Conservation (phyloP, 35 echinoderm and acorn worm genomes). For the Apostichopus parvimensis region DNA sequence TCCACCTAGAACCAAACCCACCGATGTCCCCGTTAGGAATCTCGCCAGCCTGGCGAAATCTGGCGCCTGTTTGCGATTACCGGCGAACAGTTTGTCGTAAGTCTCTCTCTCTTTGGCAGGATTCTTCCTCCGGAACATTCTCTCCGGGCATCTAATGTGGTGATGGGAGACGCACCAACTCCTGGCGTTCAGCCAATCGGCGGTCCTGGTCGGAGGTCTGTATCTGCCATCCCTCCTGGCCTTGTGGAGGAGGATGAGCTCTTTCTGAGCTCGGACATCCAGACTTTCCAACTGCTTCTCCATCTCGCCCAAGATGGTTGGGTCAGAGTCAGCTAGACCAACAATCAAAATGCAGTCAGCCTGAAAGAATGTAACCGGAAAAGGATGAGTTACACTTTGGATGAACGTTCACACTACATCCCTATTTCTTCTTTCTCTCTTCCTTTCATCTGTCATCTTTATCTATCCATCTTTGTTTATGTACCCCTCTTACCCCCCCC, state of each 20-base stretch:
- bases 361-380: conserved; percentile 34
- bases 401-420: too few species aligned
- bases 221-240: conserved; percentile 77
- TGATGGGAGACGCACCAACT: conserved; percentile 96
- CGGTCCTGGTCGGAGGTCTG: conserved; percentile 76
- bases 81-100: conserved; percentile 83
- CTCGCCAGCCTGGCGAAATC: conserved; percentile 91
- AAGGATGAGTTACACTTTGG: too few species aligned
- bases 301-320: conserved; percentile 74
- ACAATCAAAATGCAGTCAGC: conserved; percentile 98
- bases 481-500: too few species aligned
- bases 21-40: conserved; percentile 91
- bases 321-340: conserved; percentile 81
- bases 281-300: conserved; percentile 84
- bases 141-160: conserved; percentile 91
- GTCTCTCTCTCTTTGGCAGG: conserved; percentile 84
- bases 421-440: too few species aligned
- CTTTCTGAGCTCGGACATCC: conserved; percentile 94
- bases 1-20: conserved; percentile 83
- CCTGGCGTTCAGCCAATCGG: conserved; percentile 92
- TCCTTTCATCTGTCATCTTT: too few species aligned
- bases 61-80: conserved; percentile 54
- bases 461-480: too few species aligned
- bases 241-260: conserved; percentile 91
- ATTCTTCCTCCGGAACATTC: conserved; percentile 88